A percentile compares a stretch with the other conserved stretches of the same genome.
Conservation (phyloP, 2,888 invertebrate species). For the Hedya salicella region DNA sequence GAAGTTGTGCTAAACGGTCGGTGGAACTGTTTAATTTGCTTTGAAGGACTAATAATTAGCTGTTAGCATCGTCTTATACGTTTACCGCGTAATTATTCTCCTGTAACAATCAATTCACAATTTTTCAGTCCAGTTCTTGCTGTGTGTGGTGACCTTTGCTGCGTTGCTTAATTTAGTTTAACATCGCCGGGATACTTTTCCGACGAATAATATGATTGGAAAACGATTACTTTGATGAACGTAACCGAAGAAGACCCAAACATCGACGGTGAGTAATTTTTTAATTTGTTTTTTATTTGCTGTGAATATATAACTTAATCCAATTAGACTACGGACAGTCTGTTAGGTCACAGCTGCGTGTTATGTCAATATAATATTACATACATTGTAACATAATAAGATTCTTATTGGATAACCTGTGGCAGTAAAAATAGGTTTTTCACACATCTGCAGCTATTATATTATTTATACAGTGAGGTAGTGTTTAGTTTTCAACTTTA, state of each 20-base stretch:
- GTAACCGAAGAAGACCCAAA: conserved; percentile 39
- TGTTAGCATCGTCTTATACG: conserved; percentile 43
- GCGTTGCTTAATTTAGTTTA: conserved; percentile 45
- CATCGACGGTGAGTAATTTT: conserved; percentile 46
- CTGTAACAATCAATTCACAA: conserved; percentile 27
- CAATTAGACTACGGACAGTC: conserved; percentile 40
- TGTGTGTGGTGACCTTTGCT: conserved; percentile 30
- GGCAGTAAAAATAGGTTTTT: conserved; percentile 35
- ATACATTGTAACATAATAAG: conserved; percentile 42
- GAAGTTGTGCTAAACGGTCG: conserved; percentile 37
- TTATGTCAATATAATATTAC: conserved; percentile 44
- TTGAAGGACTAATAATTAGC: conserved; percentile 44
- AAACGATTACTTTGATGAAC: conserved; percentile 49
- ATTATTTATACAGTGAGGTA: conserved; percentile 26
- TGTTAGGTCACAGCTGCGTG: conserved; percentile 47
- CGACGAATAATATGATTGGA: conserved; percentile 42
- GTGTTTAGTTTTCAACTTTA: conserved; percentile 17
- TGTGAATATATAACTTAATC: conserved; percentile 44
- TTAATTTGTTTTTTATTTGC: conserved; percentile 29
- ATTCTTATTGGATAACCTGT: conserved; percentile 47
- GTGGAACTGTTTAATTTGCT: conserved; percentile 40
- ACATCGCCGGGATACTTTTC: conserved; percentile 46
- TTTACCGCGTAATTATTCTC: conserved; percentile 34
- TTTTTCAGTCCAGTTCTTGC: conserved; percentile 18
- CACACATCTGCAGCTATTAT: conserved; percentile 10